phyloP scores from a whole-genome alignment of 2,888 invertebrate genomes.

The Ditula angustiorana region DNA sequence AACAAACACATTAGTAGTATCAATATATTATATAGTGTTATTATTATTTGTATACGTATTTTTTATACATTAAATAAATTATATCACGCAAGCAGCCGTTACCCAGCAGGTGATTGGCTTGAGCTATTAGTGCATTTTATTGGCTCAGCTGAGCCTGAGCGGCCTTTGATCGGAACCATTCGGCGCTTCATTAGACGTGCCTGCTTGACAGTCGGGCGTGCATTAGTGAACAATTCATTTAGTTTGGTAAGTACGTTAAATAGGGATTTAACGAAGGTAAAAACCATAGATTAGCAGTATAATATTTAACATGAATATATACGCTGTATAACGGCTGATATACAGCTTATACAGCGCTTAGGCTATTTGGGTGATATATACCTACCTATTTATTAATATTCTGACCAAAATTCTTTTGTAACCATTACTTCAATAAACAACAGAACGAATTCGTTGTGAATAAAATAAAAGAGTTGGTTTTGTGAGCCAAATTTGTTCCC shows the following conservation, averaged over 20 bases:
- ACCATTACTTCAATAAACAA: constrained; percentile 15
- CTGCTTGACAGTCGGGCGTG: constrained; percentile 46
- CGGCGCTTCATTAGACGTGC: constrained; percentile 52
- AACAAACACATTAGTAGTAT: too few species aligned
- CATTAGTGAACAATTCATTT: constrained; percentile 31
- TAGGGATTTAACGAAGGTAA: not conserved
- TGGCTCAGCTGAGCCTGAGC: constrained; percentile 47
- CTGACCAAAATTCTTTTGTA: constrained; percentile 5
- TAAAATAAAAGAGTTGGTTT: constrained; percentile 28
- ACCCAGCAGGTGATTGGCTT: constrained; percentile 16
- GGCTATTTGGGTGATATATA: too few species aligned
- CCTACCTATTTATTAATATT: too few species aligned
- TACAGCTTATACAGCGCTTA: too few species aligned
- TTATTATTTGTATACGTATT: too few species aligned
- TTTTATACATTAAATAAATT: not conserved
- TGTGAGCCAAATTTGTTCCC: constrained; percentile 21
- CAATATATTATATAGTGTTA: too few species aligned
- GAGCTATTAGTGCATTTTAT: constrained; percentile 54
- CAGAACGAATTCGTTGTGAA: constrained; percentile 21
- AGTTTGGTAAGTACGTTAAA: constrained; percentile 13
- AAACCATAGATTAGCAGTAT: too few species aligned
- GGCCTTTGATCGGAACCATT: constrained; percentile 58
- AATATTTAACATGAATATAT: not conserved
- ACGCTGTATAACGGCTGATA: too few species aligned
- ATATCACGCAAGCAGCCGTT: constrained; percentile 1